phyloP scores from a whole-genome alignment of 2,113 vertebrate species.

The Etheostoma spectabile region DNA sequence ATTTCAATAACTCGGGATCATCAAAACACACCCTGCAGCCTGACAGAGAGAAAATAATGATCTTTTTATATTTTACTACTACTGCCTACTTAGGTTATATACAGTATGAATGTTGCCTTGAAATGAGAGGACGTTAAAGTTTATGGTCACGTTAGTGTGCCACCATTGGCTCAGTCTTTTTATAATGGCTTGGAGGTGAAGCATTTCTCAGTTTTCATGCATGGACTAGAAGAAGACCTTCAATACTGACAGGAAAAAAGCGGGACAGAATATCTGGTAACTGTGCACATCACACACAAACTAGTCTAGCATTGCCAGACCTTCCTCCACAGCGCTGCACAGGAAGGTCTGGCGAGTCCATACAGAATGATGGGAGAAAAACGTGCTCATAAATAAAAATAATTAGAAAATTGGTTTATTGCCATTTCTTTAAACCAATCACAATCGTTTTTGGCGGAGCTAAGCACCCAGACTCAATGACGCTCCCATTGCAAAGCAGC shows the following conservation, averaged over 20 bases:
- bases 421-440: too few species aligned
- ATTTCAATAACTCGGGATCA: neutral
- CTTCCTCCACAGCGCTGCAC: too few species aligned
- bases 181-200: slow-evolving; percentile 21
- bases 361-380: too few species aligned
- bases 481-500: too few species aligned
- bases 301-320: too few species aligned
- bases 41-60: neutral
- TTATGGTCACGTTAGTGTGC: slow-evolving; percentile 4
- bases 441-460: too few species aligned
- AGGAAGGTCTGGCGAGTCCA: too few species aligned
- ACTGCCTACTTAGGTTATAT: neutral
- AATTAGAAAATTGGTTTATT: too few species aligned
- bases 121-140: slow-evolving; percentile 32
- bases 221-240: neutral
- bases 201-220: slow-evolving; percentile 12
- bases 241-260: slow-evolving; percentile 10
- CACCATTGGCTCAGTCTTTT: slow-evolving; percentile 21
- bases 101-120: neutral
- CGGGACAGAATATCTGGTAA: neutral
- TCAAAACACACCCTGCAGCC: slow-evolving; percentile 27
- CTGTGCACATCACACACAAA: neutral
- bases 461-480: too few species aligned
- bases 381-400: too few species aligned
- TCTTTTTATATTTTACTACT: neutral